A percentile compares a stretch with the other conserved stretches of the same genome.
Evolutionary conservation across 2,888 invertebrate genomes (phyloP).

Genomic region (Eristalinus sepulchralis): DNA sequence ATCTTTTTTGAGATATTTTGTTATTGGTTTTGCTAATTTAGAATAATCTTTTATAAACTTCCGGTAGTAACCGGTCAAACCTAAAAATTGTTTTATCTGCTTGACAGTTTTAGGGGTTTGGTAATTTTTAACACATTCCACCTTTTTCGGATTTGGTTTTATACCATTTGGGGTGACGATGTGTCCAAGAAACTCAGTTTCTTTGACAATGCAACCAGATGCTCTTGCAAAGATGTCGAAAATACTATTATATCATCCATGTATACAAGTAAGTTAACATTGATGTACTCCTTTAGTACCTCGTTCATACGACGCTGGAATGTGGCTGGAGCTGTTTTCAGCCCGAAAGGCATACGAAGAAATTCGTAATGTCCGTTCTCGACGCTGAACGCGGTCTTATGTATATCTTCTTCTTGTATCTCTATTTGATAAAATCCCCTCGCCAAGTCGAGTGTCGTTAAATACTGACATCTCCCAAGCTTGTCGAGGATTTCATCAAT

Average conservation of each 20-base stretch:
- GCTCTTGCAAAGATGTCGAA: constrained; percentile 73
- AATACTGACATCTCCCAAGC: constrained; percentile 1
- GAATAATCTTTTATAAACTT: constrained; percentile 68
- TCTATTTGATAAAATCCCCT: neutral
- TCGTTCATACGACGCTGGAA: constrained; percentile 65
- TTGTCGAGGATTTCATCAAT: constrained; percentile 27
- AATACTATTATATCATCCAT: constrained; percentile 76
- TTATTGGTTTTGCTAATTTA: constrained; percentile 55
- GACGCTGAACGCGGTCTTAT: constrained; percentile 10
- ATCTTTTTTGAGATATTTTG: constrained; percentile 50
- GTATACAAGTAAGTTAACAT: constrained; percentile 72
- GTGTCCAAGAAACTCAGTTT: constrained; percentile 68
- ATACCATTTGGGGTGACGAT: constrained; percentile 72
- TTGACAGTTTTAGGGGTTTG: constrained; percentile 72
- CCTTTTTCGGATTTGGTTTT: constrained; percentile 75
- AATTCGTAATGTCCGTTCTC: constrained; percentile 27
- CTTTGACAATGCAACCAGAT: constrained; percentile 66
- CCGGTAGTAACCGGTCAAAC: constrained; percentile 72
- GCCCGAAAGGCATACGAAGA: constrained; percentile 66
- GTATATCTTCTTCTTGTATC: neutral
- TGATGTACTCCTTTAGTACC: neutral
- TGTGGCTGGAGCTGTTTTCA: constrained; percentile 71
- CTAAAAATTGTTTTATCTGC: constrained; percentile 72
- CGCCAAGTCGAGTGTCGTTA: constrained; percentile 1
- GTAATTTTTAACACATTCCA: constrained; percentile 72